phyloP scores from a whole-genome alignment of 2,113 vertebrate genomes.

The Entomyzon cyanotis region DNA sequence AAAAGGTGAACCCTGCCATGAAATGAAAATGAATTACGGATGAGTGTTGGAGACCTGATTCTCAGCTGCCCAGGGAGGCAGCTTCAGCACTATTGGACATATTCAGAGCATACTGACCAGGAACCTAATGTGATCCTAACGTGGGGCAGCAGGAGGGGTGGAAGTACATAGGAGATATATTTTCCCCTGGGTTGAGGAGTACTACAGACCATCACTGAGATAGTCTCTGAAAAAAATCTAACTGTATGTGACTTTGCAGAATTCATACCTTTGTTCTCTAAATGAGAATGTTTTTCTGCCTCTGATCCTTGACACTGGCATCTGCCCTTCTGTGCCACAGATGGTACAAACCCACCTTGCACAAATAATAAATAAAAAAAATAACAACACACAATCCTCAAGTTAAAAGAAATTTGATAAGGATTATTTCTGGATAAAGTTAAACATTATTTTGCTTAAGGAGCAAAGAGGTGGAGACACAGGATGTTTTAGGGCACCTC shows the following conservation, averaged over 20 bases:
- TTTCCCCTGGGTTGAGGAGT: neutral
- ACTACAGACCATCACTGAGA: neutral
- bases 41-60: neutral
- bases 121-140: accelerated
- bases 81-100: neutral
- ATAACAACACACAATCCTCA: neutral
- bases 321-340: neutral
- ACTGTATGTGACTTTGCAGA: neutral
- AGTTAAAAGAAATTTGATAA: neutral
- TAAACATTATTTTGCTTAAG: neutral
- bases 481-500: neutral
- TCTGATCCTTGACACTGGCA: neutral
- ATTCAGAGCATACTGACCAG: neutral
- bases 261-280: neutral
- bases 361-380: neutral
- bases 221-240: neutral
- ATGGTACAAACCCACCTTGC: neutral
- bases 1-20: neutral
- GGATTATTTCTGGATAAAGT: neutral
- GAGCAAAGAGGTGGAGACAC: neutral
- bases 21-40: neutral
- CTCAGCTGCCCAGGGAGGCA: neutral
- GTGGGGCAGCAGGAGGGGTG: accelerated
- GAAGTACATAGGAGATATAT: neutral
- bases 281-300: neutral